Conservation (phyloP, 2,888 invertebrate genomes). For the Macrosoma leucophasiata region DNA sequence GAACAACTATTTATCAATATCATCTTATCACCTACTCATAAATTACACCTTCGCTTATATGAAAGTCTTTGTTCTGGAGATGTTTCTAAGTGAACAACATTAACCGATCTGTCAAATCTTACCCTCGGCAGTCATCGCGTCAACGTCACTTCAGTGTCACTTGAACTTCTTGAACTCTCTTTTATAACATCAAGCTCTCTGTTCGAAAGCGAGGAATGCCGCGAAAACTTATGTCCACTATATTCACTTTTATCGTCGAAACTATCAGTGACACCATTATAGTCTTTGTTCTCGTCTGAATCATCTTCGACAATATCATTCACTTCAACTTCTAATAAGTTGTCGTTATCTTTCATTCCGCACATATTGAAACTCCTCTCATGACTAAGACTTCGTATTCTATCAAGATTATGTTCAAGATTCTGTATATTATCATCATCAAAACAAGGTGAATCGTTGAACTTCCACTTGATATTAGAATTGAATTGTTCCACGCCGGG, state of each 20-base stretch:
- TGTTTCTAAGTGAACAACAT: conserved; percentile 57
- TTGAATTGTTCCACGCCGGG: conserved; percentile 69
- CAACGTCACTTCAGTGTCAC: conserved; percentile 71
- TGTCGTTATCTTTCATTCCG: conserved; percentile 53
- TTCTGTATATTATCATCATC: conserved; percentile 58
- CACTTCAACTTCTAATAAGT: conserved; percentile 66
- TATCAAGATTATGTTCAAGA: conserved; percentile 66
- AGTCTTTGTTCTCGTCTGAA: conserved; percentile 57
- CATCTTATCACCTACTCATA: conserved; percentile 9
- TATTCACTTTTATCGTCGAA: conserved; percentile 65
- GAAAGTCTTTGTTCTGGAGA: conserved; percentile 43
- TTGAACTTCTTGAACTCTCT: conserved; percentile 71
- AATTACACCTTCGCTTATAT: conserved; percentile 32
- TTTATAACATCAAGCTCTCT: conserved; percentile 71
- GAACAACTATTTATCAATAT: neutral
- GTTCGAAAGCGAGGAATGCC: conserved; percentile 65
- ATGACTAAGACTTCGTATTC: conserved; percentile 66
- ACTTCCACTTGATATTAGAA: conserved; percentile 69
- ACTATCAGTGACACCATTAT: conserved; percentile 46
- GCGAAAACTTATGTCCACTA: conserved; percentile 62
- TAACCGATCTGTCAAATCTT: conserved; percentile 61
- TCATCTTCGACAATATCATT: conserved; percentile 55
- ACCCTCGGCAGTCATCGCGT: conserved; percentile 71
- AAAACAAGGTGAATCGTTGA: conserved; percentile 53
- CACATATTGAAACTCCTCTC: conserved; percentile 57